Evolutionary conservation across 92 coral and sea anemone genomes (phyloP), one percentile per base, ranked within the genome.

Genomic region (Plumapathes pennacea): DNA sequence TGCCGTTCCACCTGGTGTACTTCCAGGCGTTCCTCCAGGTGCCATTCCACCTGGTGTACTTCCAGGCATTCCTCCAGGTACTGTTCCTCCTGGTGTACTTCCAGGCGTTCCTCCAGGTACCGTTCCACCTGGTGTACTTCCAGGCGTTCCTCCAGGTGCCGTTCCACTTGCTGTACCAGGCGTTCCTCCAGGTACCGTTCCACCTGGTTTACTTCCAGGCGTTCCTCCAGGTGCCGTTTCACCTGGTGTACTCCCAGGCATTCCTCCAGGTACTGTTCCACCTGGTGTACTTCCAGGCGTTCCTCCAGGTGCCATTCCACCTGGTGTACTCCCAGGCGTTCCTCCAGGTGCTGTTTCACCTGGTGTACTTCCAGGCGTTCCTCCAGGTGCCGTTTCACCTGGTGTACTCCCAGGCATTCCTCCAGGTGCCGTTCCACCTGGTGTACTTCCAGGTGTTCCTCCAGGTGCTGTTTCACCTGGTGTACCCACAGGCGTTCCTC

Each of bases 331-430:
- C 13, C 52, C 85, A 5, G 38, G 29, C 8, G 43, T 78, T 7
- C 54, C 45, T 54, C 59, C 48, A 9, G 48, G 47, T 27, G 72
- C 57, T 21, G 58, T 64, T 12, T 59, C 26, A 0, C 75, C 64
- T 5, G 60, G 59, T 3, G 48, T 40, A 37, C 30, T 57, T 9
- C 57, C 67, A 3, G 77, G 64, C 14, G 30, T n/a, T n/a, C n/a
- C n/a, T n/a, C n/a, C 24, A n/a, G 25, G 60, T 31, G 30, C 24
- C 26, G 1, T 46, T 33, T 1, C 38, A n/a, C 23, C 25, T 14
- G 60, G 39, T 1, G 31, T 9, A 18, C 25, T 38, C 66, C 7
- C n/a, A n/a, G n/a, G n/a, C n/a, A n/a, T n/a, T n/a, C n/a, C n/a
- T n/a, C n/a, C n/a, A n/a, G n/a, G n/a, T n/a, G n/a, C n/a, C n/a